Evolutionary conservation across 92 coral and sea anemone genomes (phyloP).

Genomic region (Phenganax subtilis): DNA sequence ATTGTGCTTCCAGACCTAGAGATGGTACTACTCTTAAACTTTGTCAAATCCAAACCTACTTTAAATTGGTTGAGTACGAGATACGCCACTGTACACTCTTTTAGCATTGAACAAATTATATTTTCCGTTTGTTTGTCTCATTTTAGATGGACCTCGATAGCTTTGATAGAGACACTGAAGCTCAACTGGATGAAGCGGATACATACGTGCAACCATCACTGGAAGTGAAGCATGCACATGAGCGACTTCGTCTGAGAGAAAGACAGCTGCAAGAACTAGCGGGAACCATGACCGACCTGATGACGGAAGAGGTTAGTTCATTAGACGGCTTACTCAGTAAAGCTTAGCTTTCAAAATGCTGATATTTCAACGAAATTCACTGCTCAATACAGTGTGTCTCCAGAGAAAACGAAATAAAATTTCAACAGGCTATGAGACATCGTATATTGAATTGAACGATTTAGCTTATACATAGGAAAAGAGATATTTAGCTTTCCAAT

Average conservation of each 20-base stretch:
- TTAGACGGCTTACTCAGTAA: not conserved
- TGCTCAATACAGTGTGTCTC: not conserved
- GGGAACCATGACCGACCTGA: conserved; percentile 92
- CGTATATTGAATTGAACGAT: too few species aligned
- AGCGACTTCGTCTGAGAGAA: conserved; percentile 80
- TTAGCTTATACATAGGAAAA: too few species aligned
- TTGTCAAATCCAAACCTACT: too few species aligned
- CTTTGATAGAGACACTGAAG: conserved; percentile 73
- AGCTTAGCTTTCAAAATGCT: not conserved
- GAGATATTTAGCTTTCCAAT: too few species aligned
- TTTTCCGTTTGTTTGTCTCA: not conserved
- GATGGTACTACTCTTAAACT: too few species aligned
- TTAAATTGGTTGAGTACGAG: too few species aligned
- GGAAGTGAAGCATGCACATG: conserved; percentile 90
- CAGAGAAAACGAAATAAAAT: too few species aligned
- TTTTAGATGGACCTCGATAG: conserved; percentile 75
- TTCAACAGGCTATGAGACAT: too few species aligned
- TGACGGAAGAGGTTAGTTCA: conserved; percentile 74
- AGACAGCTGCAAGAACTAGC: conserved; percentile 88
- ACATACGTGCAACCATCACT: conserved; percentile 74
- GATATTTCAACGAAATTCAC: not conserved
- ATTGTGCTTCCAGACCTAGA: too few species aligned
- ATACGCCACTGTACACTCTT: too few species aligned
- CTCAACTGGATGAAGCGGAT: conserved; percentile 64
- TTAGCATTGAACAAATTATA: not conserved